Percentiles rank a stretch among this genome's conserved stretches.
These are phyloP conservation scores for Drosophila hamatofila DNA, from an alignment of 2,888 invertebrate genomes.

Conservation along the genomic window DNA sequence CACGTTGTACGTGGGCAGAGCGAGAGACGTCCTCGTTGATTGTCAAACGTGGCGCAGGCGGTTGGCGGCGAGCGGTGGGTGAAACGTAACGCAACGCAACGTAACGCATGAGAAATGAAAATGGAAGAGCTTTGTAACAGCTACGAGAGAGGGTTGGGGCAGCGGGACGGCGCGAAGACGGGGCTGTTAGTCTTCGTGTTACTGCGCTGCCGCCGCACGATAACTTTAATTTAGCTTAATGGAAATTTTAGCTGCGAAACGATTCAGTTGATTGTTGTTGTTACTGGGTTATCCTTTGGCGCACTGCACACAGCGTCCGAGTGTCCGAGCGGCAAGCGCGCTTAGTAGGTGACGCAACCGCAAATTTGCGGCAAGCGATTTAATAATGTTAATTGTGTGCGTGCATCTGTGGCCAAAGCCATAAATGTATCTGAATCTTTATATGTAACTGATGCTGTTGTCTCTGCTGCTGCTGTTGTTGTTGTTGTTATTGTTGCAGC, in stretches of 20 bases:
- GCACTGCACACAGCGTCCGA: conserved; percentile 29
- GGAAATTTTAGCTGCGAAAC: conserved; percentile 67
- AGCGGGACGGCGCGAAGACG: conserved; percentile 7
- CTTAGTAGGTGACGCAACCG: conserved; percentile 82
- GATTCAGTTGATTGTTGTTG: conserved; percentile 24
- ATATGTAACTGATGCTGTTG: conserved; percentile 22
- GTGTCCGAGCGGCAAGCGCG: conserved; percentile 38
- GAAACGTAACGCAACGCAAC: conserved; percentile 3
- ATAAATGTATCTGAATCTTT: conserved; percentile 47
- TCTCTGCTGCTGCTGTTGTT: not conserved
- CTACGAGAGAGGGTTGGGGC: conserved; percentile 4
- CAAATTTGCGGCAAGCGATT: conserved; percentile 78
- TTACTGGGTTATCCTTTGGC: conserved; percentile 53
- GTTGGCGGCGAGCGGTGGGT: conserved; percentile 3
- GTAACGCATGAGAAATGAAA: conserved; percentile 69
- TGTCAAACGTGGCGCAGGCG: conserved; percentile 52
- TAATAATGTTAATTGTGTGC: conserved; percentile 72
- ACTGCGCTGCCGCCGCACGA: conserved; percentile 71
- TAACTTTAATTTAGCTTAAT: conserved; percentile 81
- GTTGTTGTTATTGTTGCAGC: conserved; percentile 9
- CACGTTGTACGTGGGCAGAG: conserved; percentile 71
- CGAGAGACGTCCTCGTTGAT: conserved; percentile 56
- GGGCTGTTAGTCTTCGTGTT: conserved; percentile 50
- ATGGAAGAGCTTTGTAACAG: conserved; percentile 66
- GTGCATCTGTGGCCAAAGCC: conserved; percentile 31